These are phyloP conservation scores for Poecilobothrus nobilitatus DNA, from an alignment of 2,888 invertebrate genomes.

Conservation along the genomic window DNA sequence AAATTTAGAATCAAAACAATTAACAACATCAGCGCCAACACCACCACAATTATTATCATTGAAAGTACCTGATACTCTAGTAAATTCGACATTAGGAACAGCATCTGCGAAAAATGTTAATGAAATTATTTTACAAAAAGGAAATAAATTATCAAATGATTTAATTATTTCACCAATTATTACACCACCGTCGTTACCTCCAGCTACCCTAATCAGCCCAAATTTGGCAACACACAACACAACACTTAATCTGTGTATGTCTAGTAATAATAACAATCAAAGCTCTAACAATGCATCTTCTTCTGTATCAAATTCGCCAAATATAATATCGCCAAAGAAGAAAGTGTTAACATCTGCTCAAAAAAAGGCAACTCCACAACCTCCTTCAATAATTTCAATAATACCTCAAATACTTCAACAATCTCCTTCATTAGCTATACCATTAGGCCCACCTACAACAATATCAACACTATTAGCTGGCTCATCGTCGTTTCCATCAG, in stretches of 20 bases:
- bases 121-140: slow-evolving; percentile 8
- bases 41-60: background rate
- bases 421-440: slow-evolving; percentile 15
- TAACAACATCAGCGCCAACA: background rate
- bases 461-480: slow-evolving; percentile 16
- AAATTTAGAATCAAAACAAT: background rate
- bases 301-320: background rate
- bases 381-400: slow-evolving; percentile 14
- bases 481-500: slow-evolving; percentile 20
- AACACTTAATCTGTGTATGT: background rate
- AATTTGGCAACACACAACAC: background rate
- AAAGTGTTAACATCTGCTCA: slow-evolving; percentile 18
- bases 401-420: slow-evolving; percentile 20
- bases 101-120: slow-evolving; percentile 4
- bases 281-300: background rate
- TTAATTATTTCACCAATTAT: background rate
- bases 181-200: slow-evolving; percentile 12
- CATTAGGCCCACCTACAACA: slow-evolving; percentile 13
- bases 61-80: background rate
- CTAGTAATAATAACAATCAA: background rate
- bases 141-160: slow-evolving; percentile 11
- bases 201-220: background rate
- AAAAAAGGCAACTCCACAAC: slow-evolving; percentile 13
- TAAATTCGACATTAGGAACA: slow-evolving; percentile 12
- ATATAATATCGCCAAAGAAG: background rate